Conservation (phyloP, 2,888 invertebrate species). For the Carabus problematicus region DNA sequence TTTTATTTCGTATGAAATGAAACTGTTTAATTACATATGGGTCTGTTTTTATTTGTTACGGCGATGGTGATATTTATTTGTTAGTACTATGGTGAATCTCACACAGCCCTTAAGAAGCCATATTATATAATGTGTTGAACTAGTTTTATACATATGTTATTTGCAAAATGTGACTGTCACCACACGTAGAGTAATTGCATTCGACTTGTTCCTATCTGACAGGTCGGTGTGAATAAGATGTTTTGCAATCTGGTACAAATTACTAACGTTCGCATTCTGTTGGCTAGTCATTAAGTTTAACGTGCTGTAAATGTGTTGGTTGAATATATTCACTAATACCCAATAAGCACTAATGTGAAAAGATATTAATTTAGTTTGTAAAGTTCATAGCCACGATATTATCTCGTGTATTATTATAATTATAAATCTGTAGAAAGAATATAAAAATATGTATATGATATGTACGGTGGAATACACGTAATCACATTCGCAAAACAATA, state of each 20-base stretch:
- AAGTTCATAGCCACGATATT: conserved; percentile 27
- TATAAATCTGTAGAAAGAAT: conserved; percentile 24
- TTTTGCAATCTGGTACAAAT: conserved; percentile 12
- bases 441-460: conserved; percentile 27
- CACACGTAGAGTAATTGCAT: neutral
- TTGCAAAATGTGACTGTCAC: conserved; percentile 3
- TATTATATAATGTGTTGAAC: conserved; percentile 2
- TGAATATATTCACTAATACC: neutral
- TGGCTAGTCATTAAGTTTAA: conserved; percentile 34
- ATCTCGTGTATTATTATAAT: conserved; percentile 28
- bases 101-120: neutral
- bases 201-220: no score
- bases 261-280: conserved; percentile 21
- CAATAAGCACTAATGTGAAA: conserved; percentile 10
- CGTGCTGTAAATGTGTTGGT: conserved; percentile 18
- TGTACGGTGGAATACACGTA: conserved; percentile 26
- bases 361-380: conserved; percentile 22
- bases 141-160: neutral
- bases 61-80: neutral
- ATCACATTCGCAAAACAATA: conserved; percentile 33
- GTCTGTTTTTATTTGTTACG: no score
- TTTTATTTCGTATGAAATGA: neutral
- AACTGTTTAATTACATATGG: neutral
- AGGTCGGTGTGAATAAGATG: neutral
- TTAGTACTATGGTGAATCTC: neutral